A percentile compares a stretch with the other conserved stretches of the same genome.
phyloP scores from a whole-genome alignment of 2,797 vertebrate genomes.

The Microtus agrestis region DNA sequence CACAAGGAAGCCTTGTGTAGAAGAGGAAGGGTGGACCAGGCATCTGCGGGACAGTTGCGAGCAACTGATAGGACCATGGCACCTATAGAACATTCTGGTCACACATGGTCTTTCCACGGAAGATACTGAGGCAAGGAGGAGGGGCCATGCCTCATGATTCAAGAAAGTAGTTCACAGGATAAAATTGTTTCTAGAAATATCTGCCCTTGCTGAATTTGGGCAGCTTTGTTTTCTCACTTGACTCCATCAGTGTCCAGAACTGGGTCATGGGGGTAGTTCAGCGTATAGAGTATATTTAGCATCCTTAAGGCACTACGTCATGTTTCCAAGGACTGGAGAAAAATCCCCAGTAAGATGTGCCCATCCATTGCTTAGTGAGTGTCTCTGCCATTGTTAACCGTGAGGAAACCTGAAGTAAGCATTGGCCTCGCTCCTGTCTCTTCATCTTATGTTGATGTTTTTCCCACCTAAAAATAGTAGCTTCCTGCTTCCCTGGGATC shows the following conservation, averaged over 20 bases:
- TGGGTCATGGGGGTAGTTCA: neutral
- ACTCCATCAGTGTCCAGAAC: conserved; percentile 29
- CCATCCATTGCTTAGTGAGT: neutral
- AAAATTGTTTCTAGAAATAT: neutral
- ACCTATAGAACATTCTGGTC: neutral
- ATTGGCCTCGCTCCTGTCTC: neutral
- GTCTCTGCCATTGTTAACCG: conserved; percentile 47
- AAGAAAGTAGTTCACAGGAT: neutral
- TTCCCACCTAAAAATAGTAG: conserved; percentile 68
- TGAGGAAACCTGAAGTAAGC: conserved; percentile 50
- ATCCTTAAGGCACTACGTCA: neutral
- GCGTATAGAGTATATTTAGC: neutral
- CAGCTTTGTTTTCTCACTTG: neutral
- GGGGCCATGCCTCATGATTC: neutral
- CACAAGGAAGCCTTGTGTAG: neutral
- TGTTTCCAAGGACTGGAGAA: neutral
- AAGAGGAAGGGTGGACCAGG: neutral
- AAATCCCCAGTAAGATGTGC: neutral
- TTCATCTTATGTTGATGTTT: conserved; percentile 57
- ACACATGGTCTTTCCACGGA: neutral
- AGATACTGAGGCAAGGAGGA: no score
- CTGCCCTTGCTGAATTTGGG: neutral
- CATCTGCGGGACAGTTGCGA: neutral
- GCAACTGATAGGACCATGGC: neutral
- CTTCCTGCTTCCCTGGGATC: conserved; percentile 50